These are phyloP conservation scores for Melanotus villosus DNA, from an alignment of 2,888 invertebrate species.

Conservation along the genomic window DNA sequence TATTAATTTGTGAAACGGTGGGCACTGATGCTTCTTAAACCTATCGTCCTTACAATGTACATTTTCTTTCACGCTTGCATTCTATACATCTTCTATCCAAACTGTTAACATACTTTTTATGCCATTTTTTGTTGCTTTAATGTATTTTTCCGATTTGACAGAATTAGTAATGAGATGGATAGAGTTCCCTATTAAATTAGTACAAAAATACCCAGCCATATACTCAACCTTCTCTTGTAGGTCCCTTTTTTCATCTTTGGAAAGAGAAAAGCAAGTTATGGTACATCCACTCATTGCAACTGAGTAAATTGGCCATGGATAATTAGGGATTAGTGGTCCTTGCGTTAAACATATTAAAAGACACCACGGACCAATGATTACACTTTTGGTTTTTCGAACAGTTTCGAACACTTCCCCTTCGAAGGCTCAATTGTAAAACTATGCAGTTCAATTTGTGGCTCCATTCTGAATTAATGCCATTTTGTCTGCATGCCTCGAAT, in stretches of 20 bases:
- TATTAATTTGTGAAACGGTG: constrained; percentile 83
- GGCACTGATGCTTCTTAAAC: constrained; percentile 76
- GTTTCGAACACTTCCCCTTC: constrained; percentile 80
- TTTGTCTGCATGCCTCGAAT: constrained; percentile 65
- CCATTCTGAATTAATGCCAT: constrained; percentile 76
- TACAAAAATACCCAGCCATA: constrained; percentile 84
- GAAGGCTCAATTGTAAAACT: constrained; percentile 72
- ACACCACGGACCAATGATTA: constrained; percentile 88
- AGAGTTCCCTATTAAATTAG: constrained; percentile 75
- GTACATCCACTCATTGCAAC: constrained; percentile 84
- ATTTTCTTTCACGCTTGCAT: constrained; percentile 75
- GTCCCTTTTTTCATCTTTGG: constrained; percentile 69
- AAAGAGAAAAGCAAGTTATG: constrained; percentile 75
- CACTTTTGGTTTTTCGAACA: constrained; percentile 75
- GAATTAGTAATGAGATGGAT: constrained; percentile 88
- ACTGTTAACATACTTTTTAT: constrained; percentile 82
- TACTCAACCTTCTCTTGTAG: constrained; percentile 77
- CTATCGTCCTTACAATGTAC: constrained; percentile 75
- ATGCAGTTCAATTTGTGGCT: constrained; percentile 75
- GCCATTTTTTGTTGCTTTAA: constrained; percentile 77
- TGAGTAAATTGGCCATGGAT: constrained; percentile 83
- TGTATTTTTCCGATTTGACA: constrained; percentile 83
- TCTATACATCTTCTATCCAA: constrained; percentile 90
- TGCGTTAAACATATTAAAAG: constrained; percentile 81
- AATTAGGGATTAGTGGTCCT: constrained; percentile 81